Evolutionary conservation across 2,888 invertebrate genomes (phyloP), one percentile per base, ranked within the genome.

Genomic region (Macaria notata): DNA sequence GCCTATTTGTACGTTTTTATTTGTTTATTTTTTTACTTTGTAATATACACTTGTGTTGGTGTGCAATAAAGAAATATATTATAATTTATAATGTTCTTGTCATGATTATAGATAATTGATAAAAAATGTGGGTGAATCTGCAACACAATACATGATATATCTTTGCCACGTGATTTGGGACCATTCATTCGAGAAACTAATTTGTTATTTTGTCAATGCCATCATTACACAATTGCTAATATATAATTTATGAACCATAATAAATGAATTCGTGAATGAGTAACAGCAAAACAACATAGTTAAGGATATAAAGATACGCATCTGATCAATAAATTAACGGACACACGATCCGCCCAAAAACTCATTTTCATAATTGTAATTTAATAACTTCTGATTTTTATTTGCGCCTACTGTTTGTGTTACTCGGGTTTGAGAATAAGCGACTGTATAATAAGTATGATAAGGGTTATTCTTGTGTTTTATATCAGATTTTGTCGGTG

Each of bases 331-430:
- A 71, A 65, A 63, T 71, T 65, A 54, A 48, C 61, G 51, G 68
- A 64, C 65, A 66, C 54, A 49, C 63, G 54, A 63, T 55, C 49
- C 53, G 59, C 59, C 59, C 57, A 54, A 59, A 62, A 62, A 30
- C 55, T 53, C 53, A 55, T 62, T 61, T 64, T 64, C 68, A 59
- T 58, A 55, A 61, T 66, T 30, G 50, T 59, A 63, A 53, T 62
- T 63, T 61, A 68, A 72, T 70, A 66, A 71, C 65, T 69, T 68
- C 54, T 51, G 54, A 59, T 68, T 62, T 64, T 66, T 62, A 63
- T 64, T 52, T 53, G 55, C 56, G 46, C 50, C 59, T 47, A 7
- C 43, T 31, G 46, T 49, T 51, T 29, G 9, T 42, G 0, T n/a
- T 41, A 42, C 6, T 4, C 31, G 30, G n/a, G n/a, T 39, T 0